Evolutionary conservation across 1,140 invertebrate species (phyloP).

Genomic region (Aradophagus sp.): DNA sequence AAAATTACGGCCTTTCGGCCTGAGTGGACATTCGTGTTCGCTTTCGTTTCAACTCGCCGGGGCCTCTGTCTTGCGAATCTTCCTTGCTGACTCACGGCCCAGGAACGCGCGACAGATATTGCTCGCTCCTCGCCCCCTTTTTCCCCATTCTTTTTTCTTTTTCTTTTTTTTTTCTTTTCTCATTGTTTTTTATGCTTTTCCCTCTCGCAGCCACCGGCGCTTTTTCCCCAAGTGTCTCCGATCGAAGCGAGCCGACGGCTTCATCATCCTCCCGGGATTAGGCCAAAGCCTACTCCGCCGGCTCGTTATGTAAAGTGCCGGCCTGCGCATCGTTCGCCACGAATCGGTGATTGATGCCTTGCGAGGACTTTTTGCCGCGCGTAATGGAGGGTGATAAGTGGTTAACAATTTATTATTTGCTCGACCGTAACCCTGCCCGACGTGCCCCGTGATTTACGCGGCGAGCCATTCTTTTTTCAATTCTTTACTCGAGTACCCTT

Average conservation of each 20-base stretch:
- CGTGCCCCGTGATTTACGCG: no score
- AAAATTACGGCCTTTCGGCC: slow-evolving; percentile 44
- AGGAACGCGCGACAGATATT: slow-evolving; percentile 44
- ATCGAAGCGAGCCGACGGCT: slow-evolving; percentile 13
- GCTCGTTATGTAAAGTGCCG: slow-evolving; percentile 3
- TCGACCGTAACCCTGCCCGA: no score
- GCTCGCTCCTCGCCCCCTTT: no score
- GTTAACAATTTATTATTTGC: no score
- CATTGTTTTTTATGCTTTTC: no score
- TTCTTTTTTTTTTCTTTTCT: no score
- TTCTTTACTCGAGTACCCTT: no score
- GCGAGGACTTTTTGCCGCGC: not conserved
- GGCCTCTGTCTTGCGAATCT: slow-evolving; percentile 47
- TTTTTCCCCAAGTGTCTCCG: no score
- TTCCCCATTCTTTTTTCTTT: slow-evolving; percentile 26
- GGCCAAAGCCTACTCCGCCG: not conserved
- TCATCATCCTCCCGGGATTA: slow-evolving; percentile 1
- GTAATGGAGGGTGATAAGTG: not conserved
- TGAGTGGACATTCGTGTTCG: slow-evolving; percentile 59
- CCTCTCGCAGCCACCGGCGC: no score
- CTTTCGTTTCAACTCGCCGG: slow-evolving; percentile 44
- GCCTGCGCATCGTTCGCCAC: not conserved
- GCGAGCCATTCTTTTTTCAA: no score
- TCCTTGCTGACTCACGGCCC: slow-evolving; percentile 32
- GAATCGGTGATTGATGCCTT: slow-evolving; percentile 1